Evolutionary conservation across 2,797 vertebrate genomes (phyloP).

Genomic region (Neosalanx taihuensis): DNA sequence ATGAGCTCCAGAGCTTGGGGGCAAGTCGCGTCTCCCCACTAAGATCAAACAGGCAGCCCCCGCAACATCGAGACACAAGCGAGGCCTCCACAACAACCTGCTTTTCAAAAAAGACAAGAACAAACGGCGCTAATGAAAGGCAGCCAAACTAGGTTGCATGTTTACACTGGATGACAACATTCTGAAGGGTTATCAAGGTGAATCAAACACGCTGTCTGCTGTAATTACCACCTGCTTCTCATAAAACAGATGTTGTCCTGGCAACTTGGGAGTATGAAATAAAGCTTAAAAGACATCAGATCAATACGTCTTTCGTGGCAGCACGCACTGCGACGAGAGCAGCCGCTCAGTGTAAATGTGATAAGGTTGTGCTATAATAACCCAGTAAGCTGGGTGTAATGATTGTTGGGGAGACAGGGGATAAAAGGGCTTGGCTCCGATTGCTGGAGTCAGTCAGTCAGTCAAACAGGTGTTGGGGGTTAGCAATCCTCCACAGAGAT

Average conservation of each 20-base stretch:
- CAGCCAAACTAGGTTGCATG: conserved; percentile 64
- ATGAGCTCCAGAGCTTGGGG: conserved; percentile 76
- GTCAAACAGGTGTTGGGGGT: conserved; percentile 64
- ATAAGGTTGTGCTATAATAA: conserved; percentile 69
- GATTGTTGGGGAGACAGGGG: conserved; percentile 71
- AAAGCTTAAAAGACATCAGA: conserved; percentile 1
- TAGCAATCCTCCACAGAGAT: conserved; percentile 48
- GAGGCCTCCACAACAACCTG: conserved; percentile 52
- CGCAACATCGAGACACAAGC: conserved; percentile 11
- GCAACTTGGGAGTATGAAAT: conserved; percentile 60
- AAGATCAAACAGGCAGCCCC: conserved; percentile 75
- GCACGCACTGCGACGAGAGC: conserved; percentile 54
- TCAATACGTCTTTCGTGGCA: background rate
- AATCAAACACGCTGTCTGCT: conserved; percentile 71
- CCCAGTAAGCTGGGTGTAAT: conserved; percentile 70
- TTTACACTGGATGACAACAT: conserved; percentile 71
- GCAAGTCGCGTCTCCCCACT: conserved; percentile 71
- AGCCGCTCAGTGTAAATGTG: conserved; percentile 66
- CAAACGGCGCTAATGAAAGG: conserved; percentile 72
- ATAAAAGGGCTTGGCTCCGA: conserved; percentile 68
- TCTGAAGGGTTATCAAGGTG: conserved; percentile 62
- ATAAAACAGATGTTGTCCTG: conserved; percentile 70
- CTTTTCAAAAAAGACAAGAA: conserved; percentile 68
- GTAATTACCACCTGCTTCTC: conserved; percentile 70
- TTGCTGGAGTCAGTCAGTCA: conserved; percentile 56